Evolutionary conservation across 2,113 vertebrate species (phyloP), one percentile per base, ranked within the genome.

Genomic region (Laticauda laticaudata): DNA sequence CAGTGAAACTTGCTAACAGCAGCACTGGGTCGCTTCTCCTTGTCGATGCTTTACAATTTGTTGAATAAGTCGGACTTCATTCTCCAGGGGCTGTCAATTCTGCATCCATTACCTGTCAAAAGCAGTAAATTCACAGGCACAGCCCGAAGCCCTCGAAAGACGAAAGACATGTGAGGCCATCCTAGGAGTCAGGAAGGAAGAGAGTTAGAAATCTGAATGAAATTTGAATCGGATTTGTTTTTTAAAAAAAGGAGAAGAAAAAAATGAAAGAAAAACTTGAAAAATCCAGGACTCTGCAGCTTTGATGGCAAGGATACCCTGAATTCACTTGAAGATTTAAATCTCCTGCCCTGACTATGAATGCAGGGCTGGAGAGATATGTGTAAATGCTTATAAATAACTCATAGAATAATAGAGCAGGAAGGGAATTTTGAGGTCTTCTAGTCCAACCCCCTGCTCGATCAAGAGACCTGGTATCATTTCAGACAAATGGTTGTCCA

Each of bases 301-400:
- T 2, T 87, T 93, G 93, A 90, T 89, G 51, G 94, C 85, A 94
- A 34, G 18, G n/a, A 64, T 48, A 29, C 86, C 95, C 94, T 90
- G 0, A 2, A 4, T 8, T 95, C 93, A 20, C 92, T 87, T 93
- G 95, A 96, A 97, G 96, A 97, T 97, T 97, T 97, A 94, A 96
- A 94, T 92, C 94, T 95, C 92, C 95, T 94, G 92, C 95, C 97
- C 95, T 97, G 29, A 97, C 45, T 45, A 45, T 96, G 61, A 96
- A 95, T 95, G 97, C 92, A 45, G 94, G 96, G 94, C 94, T 95
- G 96, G 92, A 97, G 92, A 97, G 90, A 93, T 93, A 90, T 90
- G 92, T 61, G 43, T 55, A 55, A 75, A 90, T 24, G 75, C 95
- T 97, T 24, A 61, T 61, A 29, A 61, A 29, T 61, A 61, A 61